phyloP scores from a whole-genome alignment of 2,113 vertebrate species.

The Petaurus breviceps region DNA sequence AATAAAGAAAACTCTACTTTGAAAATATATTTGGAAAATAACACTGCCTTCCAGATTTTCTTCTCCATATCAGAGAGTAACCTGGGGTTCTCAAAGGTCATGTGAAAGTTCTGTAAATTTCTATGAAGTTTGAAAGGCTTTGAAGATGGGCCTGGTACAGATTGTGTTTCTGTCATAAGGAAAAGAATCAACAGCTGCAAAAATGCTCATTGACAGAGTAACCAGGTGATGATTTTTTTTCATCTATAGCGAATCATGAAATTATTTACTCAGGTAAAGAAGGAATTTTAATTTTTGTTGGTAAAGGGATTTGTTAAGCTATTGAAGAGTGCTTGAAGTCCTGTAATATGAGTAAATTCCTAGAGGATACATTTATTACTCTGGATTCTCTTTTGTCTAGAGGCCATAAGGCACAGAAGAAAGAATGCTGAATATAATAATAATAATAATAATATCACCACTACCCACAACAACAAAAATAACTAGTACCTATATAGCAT shows the following conservation, averaged over 20 bases:
- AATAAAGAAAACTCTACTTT: background rate
- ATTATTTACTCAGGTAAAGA: no score
- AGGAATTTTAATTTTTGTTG: no score
- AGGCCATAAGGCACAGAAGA: background rate
- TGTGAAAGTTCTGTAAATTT: background rate
- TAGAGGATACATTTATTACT: background rate
- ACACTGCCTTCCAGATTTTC: background rate
- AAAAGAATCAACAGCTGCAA: background rate
- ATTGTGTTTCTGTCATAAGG: background rate
- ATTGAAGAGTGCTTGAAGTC: background rate
- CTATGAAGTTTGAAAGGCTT: background rate
- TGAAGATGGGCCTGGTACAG: background rate
- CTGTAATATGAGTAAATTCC: background rate
- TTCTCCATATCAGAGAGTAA: background rate
- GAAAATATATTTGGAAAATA: background rate
- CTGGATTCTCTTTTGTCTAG: background rate
- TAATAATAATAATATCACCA: background rate
- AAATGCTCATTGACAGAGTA: no score
- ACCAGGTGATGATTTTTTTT: no score
- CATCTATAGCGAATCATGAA: no score
- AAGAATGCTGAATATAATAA: background rate
- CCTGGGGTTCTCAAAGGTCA: background rate
- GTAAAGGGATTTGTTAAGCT: background rate
- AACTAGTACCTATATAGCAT: background rate
- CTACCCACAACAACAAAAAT: background rate